Evolutionary conservation across 2,797 vertebrate genomes (phyloP), one percentile per base, ranked within the genome.

Genomic region (Pitangus sulphuratus): DNA sequence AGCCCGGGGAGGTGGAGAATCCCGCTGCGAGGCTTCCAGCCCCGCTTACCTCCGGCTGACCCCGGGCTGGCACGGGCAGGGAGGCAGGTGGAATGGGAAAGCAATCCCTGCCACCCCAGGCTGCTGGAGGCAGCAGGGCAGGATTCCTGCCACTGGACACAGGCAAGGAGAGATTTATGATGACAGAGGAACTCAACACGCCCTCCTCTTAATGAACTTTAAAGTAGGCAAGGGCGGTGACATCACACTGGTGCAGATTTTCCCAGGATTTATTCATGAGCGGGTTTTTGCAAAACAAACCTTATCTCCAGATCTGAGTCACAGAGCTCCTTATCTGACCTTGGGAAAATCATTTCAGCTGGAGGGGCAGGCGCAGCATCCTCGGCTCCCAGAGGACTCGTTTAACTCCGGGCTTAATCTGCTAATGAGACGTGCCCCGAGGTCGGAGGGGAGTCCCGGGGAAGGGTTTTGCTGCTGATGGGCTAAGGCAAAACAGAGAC

Each of bases 401-500:
- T 88, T 93, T 93, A 76, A 94, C 82, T 94, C 77, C 6, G 87
- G 90, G 20, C 70, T 95, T 93, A 84, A 95, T 94, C 94, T 91
- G 89, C 87, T 96, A 96, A 93, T 84, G 89, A 97, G 96, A 68
- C 87, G 12, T 86, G 89, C 71, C 83, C 92, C 1, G 37, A 25
- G 94, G 89, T 84, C 45, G 8, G 87, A 72, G 88, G 83, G 74
- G 61, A 95, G 50, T 13, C 83, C 62, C 26, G 64, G 53, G 82
- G 70, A 64, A 93, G 61, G 53, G 5, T 31, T 75, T 33, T 71
- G 92, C 68, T 71, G 74, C 93, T 60, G 12, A 2, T 53, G 71
- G 35, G 22, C 61, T 17, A 26, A 70, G 45, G 64, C 44, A 62
- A 15, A 12, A 26, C 3, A 19, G 47, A 48, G 72, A 42, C 25